These are phyloP conservation scores for Hirtodrosophila histrioides DNA, from an alignment of 2,888 invertebrate genomes.

Conservation along the genomic window DNA sequence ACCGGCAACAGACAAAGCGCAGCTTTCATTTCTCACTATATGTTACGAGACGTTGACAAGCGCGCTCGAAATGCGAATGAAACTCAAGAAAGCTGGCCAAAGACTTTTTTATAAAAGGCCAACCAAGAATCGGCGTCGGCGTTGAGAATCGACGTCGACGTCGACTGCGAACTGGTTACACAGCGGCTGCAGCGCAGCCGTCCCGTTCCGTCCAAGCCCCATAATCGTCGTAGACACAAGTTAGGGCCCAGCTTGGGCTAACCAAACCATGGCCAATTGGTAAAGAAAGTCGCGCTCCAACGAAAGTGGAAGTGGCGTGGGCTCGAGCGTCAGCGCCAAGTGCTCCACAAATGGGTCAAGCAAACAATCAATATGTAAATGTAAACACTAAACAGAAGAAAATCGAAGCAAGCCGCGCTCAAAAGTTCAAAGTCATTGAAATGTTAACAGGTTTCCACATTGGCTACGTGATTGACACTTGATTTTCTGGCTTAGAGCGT, in stretches of 20 bases:
- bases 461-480: constrained; percentile 69
- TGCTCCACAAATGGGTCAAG: constrained; percentile 66
- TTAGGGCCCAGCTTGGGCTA: constrained; percentile 17
- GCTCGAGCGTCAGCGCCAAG: constrained; percentile 41
- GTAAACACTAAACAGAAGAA: constrained; percentile 38
- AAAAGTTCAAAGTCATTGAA: constrained; percentile 79
- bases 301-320: constrained; percentile 78
- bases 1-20: constrained; percentile 44
- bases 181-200: constrained; percentile 7
- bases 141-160: constrained; percentile 24
- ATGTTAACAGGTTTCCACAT: constrained; percentile 68
- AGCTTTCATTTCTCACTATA: constrained; percentile 56
- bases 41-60: constrained; percentile 26
- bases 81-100: constrained; percentile 77
- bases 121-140: constrained; percentile 52
- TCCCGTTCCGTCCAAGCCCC: constrained; percentile 19
- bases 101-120: constrained; percentile 82
- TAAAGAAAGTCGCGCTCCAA: constrained; percentile 68
- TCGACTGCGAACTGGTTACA: constrained; percentile 63
- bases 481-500: constrained; percentile 46
- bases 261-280: constrained; percentile 33
- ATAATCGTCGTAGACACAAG: constrained; percentile 13
- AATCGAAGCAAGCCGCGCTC: constrained; percentile 15
- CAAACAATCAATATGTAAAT: constrained; percentile 70
- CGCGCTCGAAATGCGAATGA: constrained; percentile 80